Evolutionary conservation across 2,797 vertebrate species (phyloP).

Genomic region (Halcyon smyrnensis): DNA sequence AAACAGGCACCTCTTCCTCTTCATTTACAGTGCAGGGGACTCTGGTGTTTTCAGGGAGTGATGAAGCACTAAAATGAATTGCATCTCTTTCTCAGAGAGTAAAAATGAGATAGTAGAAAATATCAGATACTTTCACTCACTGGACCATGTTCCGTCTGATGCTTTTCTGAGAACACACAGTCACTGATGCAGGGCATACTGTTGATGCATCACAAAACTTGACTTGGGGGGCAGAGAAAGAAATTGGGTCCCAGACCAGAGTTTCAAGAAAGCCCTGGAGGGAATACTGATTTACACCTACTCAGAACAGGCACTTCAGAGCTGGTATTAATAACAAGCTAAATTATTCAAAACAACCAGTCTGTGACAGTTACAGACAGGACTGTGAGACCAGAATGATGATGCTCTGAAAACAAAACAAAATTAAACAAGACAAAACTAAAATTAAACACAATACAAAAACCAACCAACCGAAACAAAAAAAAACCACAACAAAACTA

Average conservation of each 20-base stretch:
- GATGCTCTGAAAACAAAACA: background rate
- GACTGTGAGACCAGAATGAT: background rate
- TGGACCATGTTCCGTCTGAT: background rate
- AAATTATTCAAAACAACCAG: background rate
- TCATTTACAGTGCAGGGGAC: background rate
- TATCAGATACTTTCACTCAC: background rate
- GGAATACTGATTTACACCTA: background rate
- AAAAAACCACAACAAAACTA: no score
- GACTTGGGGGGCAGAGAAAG: background rate
- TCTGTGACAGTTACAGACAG: background rate
- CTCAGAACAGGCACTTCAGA: background rate
- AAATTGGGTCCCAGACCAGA: background rate
- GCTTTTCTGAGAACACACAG: background rate
- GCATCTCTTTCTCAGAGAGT: background rate
- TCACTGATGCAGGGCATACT: background rate
- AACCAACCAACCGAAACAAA: no score
- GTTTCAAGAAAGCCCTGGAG: background rate
- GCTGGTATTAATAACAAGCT: background rate
- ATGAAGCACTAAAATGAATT: background rate
- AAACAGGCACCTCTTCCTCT: background rate
- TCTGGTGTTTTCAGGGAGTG: background rate
- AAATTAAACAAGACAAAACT: no score
- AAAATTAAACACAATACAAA: no score
- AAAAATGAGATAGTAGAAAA: background rate
- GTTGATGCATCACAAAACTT: background rate